These are phyloP conservation scores for Spisula solida DNA, from an alignment of 2,888 invertebrate species.

Conservation along the genomic window DNA sequence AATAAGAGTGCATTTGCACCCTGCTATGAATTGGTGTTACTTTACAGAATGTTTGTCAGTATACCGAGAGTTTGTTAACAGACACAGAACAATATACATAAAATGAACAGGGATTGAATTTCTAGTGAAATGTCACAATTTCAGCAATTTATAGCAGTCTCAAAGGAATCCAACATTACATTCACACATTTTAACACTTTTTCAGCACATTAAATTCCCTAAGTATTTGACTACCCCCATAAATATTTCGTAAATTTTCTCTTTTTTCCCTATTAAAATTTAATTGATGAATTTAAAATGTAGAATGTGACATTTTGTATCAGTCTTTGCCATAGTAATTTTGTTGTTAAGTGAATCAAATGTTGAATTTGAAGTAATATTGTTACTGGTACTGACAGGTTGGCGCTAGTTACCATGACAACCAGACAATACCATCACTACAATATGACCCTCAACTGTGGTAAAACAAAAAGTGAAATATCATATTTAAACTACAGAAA, in stretches of 20 bases:
- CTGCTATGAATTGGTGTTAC: slow-evolving; percentile 42
- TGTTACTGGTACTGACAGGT: neutral
- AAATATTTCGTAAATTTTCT: neutral
- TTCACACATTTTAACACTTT: neutral
- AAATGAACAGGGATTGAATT: slow-evolving; percentile 40
- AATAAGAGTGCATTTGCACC: slow-evolving; percentile 47
- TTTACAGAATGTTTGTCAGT: slow-evolving; percentile 16
- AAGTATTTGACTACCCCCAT: neutral
- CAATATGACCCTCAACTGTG: neutral
- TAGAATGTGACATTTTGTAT: slow-evolving; percentile 13
- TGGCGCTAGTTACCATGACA: neutral
- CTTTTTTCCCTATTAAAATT: slow-evolving; percentile 18
- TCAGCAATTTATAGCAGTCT: slow-evolving; percentile 1
- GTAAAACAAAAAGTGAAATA: neutral
- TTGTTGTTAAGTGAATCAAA: slow-evolving; percentile 2
- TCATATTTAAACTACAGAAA: too few relatives aligned
- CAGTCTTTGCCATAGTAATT: slow-evolving; percentile 3
- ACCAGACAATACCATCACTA: neutral
- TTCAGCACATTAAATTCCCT: neutral
- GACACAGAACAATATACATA: slow-evolving; percentile 47
- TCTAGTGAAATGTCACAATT: slow-evolving; percentile 45
- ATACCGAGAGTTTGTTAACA: slow-evolving; percentile 43
- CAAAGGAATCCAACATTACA: slow-evolving; percentile 8
- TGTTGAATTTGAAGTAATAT: neutral
- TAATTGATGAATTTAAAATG: slow-evolving; percentile 9